phyloP scores from a whole-genome alignment of 2,113 vertebrate species.

The Copsychus sechellarum region DNA sequence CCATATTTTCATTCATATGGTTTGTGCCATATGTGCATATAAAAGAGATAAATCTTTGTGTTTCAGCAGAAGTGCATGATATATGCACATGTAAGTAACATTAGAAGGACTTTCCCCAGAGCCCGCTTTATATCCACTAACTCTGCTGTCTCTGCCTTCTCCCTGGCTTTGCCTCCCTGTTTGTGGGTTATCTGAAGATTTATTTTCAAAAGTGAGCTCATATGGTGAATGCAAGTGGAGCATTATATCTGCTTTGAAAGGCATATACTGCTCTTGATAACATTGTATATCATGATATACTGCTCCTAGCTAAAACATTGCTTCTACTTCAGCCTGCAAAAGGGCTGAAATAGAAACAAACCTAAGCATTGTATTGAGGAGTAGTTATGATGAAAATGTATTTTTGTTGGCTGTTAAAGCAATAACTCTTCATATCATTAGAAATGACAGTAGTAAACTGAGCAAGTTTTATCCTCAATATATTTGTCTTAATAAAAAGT shows the following conservation, averaged over 20 bases:
- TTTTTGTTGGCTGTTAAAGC: background rate
- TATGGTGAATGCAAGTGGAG: constrained; percentile 42
- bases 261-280: constrained; percentile 25
- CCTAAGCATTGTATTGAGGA: background rate
- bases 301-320: constrained; percentile 21
- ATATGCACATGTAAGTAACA: background rate
- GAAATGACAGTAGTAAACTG: background rate
- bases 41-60: constrained; percentile 14
- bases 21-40: background rate
- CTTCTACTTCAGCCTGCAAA: constrained; percentile 1
- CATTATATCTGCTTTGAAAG: constrained; percentile 55
- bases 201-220: constrained; percentile 51
- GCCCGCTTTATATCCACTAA: background rate
- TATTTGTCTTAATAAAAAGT: constrained; percentile 31
- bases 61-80: constrained; percentile 40
- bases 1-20: background rate
- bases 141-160: constrained; percentile 8
- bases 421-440: background rate
- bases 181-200: constrained; percentile 48
- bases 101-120: constrained; percentile 39
- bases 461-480: background rate
- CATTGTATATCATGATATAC: background rate
- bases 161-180: background rate
- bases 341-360: constrained; percentile 49
- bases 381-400: constrained; percentile 23